These are phyloP conservation scores for Volucella zonaria DNA, from an alignment of 2,888 invertebrate species.

Conservation along the genomic window DNA sequence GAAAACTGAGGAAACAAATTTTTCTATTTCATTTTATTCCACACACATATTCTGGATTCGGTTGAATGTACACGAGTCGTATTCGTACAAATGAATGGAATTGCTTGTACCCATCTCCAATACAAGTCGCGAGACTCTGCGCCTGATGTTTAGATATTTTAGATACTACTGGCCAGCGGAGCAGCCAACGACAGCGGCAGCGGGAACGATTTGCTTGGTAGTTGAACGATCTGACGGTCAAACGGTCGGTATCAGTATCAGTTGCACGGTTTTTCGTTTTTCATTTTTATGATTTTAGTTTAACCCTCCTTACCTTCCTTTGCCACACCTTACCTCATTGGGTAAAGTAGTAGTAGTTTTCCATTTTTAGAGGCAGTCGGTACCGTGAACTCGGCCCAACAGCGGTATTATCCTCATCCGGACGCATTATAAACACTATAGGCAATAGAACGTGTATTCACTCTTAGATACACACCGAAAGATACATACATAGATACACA, in stretches of 20 bases:
- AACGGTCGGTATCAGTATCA: slow-evolving; percentile 39
- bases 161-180: background rate
- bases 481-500: slow-evolving; percentile 29
- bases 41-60: slow-evolving; percentile 51
- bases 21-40: slow-evolving; percentile 8
- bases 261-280: slow-evolving; percentile 53
- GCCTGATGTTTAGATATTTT: slow-evolving; percentile 33
- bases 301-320: slow-evolving; percentile 23
- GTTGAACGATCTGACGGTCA: background rate
- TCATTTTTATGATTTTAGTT: slow-evolving; percentile 38
- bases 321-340: background rate
- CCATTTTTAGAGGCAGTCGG: slow-evolving; percentile 46
- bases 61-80: slow-evolving; percentile 65
- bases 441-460: slow-evolving; percentile 31
- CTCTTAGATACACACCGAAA: slow-evolving; percentile 29
- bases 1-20: slow-evolving; percentile 38
- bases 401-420: slow-evolving; percentile 53
- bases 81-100: slow-evolving; percentile 56
- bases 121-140: slow-evolving; percentile 50
- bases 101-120: slow-evolving; percentile 54
- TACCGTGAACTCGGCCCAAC: slow-evolving; percentile 14
- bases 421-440: slow-evolving; percentile 22
- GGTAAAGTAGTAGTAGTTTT: slow-evolving; percentile 28
- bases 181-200: background rate
- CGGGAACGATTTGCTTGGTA: too few species aligned